These are phyloP conservation scores for Petrolisthes manimaculis DNA, from an alignment of 2,888 invertebrate genomes.

Conservation along the genomic window DNA sequence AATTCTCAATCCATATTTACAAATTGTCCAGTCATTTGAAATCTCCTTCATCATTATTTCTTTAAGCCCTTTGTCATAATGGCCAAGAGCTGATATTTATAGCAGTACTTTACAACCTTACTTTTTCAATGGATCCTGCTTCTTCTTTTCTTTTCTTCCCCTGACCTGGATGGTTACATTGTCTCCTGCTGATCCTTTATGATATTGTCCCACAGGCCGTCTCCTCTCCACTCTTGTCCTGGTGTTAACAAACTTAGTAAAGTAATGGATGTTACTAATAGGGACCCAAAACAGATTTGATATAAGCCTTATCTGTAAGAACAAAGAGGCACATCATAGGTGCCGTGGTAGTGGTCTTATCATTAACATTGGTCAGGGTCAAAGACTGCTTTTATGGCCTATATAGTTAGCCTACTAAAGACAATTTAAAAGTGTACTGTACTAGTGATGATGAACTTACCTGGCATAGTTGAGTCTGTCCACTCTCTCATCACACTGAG, in stretches of 20 bases:
- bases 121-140: slow-evolving; percentile 22
- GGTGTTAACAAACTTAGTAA: background rate
- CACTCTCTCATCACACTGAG: slow-evolving; percentile 32
- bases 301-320: background rate
- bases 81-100: too few relatives aligned
- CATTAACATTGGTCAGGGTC: slow-evolving; percentile 3
- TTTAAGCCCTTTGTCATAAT: too few relatives aligned
- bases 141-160: background rate
- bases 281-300: background rate
- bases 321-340: background rate
- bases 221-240: background rate
- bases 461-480: slow-evolving; percentile 30
- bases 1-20: too few relatives aligned
- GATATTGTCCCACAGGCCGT: background rate
- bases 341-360: background rate
- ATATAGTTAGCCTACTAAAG: too few relatives aligned
- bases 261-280: background rate
- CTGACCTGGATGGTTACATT: background rate
- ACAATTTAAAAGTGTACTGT: too few relatives aligned
- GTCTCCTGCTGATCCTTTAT: background rate
- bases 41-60: too few relatives aligned
- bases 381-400: background rate
- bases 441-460: slow-evolving; percentile 11
- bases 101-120: background rate
- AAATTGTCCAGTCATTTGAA: too few relatives aligned